A percentile compares a stretch with the other conserved stretches of the same genome.
These are phyloP conservation scores for Pammene aurita DNA, from an alignment of 2,888 invertebrate genomes.

Conservation along the genomic window DNA sequence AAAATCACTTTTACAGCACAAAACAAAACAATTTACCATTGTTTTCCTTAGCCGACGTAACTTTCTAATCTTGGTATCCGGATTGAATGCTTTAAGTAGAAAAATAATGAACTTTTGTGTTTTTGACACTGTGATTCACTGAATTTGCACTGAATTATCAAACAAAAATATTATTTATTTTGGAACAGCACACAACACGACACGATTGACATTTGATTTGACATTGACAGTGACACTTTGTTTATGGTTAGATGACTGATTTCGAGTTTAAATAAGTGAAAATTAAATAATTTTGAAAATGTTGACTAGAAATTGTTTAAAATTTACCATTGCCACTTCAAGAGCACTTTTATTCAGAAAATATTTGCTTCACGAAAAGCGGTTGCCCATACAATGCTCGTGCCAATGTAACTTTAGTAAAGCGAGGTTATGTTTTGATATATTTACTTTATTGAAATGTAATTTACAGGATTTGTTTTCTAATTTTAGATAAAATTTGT, in stretches of 20 bases:
- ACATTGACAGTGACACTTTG: neutral
- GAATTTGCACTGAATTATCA: no score
- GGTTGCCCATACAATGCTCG: conserved; percentile 24
- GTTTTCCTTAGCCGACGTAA: no score
- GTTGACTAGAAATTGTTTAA: conserved; percentile 62
- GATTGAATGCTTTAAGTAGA: no score
- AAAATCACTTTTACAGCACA: no score
- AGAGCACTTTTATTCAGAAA: conserved; percentile 52
- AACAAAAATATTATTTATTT: neutral
- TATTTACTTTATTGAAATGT: conserved; percentile 3
- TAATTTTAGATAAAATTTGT: neutral
- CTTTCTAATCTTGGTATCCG: no score
- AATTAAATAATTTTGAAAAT: conserved; percentile 52
- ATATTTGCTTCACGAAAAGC: conserved; percentile 47
- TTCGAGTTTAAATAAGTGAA: conserved; percentile 19
- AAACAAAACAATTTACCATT: no score
- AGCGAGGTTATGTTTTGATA: conserved; percentile 39
- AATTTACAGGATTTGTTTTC: neutral
- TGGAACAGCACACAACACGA: neutral
- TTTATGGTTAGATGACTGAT: neutral
- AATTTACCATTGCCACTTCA: conserved; percentile 57
- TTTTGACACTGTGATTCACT: no score
- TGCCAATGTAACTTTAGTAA: conserved; percentile 44
- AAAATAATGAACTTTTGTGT: no score
- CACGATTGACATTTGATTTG: no score